phyloP scores from a whole-genome alignment of 2,113 vertebrate species.

The Stictonetta naevosa region DNA sequence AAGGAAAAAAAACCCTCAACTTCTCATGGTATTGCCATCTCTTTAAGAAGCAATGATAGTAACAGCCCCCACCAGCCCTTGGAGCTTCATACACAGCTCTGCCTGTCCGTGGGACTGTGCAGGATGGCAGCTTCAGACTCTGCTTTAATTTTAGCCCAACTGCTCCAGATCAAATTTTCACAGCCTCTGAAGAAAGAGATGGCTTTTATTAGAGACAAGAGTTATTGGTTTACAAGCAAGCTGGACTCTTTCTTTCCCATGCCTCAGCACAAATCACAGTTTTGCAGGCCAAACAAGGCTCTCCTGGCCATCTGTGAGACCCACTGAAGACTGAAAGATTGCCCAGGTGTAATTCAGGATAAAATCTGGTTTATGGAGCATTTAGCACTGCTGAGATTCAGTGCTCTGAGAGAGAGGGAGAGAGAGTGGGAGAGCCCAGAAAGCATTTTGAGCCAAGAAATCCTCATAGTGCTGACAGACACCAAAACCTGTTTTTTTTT shows the following conservation, averaged over 20 bases:
- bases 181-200: constrained; percentile 33
- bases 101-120: neutral
- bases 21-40: neutral
- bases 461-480: neutral
- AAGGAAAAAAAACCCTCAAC: neutral
- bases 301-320: constrained; percentile 8
- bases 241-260: constrained; percentile 6
- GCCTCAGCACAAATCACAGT: constrained; percentile 45
- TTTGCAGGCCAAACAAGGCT: constrained; percentile 27
- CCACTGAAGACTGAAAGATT: constrained; percentile 9
- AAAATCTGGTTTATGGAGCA: constrained; percentile 19
- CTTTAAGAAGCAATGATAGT: constrained; percentile 30
- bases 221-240: constrained; percentile 34
- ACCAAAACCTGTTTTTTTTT: neutral
- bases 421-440: neutral
- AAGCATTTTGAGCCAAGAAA: neutral
- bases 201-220: constrained; percentile 39
- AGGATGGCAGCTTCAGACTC: neutral
- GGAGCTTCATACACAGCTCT: neutral
- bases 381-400: constrained; percentile 24
- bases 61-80: neutral
- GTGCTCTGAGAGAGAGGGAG: neutral
- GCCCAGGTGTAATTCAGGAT: constrained; percentile 50
- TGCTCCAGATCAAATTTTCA: constrained; percentile 57
- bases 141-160: constrained; percentile 56